A percentile compares a stretch with the other conserved stretches of the same genome.
These are phyloP conservation scores for Muraenolepis orangiensis DNA, from an alignment of 2,797 vertebrate genomes.

Conservation along the genomic window DNA sequence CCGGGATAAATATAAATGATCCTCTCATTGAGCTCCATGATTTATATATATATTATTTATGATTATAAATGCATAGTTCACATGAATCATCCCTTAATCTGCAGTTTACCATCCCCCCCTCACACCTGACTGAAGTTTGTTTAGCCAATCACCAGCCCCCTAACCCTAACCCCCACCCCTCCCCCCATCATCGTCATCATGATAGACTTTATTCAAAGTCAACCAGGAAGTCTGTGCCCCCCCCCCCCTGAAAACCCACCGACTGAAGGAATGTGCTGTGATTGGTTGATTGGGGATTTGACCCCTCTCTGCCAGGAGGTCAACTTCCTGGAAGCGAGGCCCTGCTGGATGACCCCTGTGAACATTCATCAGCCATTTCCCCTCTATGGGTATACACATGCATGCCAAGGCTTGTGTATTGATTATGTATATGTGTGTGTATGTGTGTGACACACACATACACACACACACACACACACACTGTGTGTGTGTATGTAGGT, in stretches of 20 bases:
- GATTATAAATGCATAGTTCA: constrained; percentile 47
- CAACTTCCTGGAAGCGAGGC: constrained; percentile 39
- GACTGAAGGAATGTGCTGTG: constrained; percentile 35
- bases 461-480: too few species aligned
- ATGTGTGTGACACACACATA: too few species aligned
- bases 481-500: too few species aligned
- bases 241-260: constrained; percentile 1
- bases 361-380: constrained; percentile 49
- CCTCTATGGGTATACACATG: constrained; percentile 6
- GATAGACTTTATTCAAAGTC: constrained; percentile 9
- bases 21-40: constrained; percentile 35
- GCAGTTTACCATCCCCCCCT: constrained; percentile 16
- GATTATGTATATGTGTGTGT: neutral
- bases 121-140: constrained; percentile 3
- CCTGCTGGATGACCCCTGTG: constrained; percentile 31
- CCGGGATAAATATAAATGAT: constrained; percentile 56
- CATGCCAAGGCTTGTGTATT: constrained; percentile 8
- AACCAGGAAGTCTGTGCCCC: constrained; percentile 17
- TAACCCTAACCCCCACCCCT: too few species aligned
- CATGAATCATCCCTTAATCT: constrained; percentile 49
- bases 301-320: constrained; percentile 28
- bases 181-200: neutral
- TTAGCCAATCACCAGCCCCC: constrained; percentile 19
- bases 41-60: neutral
- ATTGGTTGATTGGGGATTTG: constrained; percentile 33